phyloP scores from a whole-genome alignment of 2,888 invertebrate genomes.

The Pherbina coryleti region DNA sequence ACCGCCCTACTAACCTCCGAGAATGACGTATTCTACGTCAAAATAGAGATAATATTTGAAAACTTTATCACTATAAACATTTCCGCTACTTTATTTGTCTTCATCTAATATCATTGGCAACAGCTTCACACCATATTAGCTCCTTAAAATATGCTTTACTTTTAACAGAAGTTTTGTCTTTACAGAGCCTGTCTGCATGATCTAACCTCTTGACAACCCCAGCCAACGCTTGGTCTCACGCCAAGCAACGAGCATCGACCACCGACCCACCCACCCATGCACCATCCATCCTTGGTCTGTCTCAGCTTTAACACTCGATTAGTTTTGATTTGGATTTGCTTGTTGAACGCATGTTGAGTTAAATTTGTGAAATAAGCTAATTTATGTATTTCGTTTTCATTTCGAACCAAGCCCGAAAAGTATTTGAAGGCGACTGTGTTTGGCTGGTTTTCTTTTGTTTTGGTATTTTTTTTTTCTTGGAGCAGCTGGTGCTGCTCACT shows the following conservation, averaged over 20 bases:
- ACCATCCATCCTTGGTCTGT: background rate
- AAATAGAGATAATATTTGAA: too few species aligned
- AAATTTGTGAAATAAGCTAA: conserved; percentile 14
- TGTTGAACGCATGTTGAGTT: conserved; percentile 13
- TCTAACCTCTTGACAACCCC: background rate
- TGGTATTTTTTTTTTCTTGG: background rate
- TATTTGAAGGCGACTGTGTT: background rate
- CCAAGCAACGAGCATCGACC: background rate
- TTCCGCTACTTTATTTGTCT: background rate
- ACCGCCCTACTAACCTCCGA: too few species aligned
- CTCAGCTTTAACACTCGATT: conserved; percentile 10
- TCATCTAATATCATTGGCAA: background rate
- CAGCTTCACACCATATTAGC: conserved; percentile 5
- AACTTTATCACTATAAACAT: background rate
- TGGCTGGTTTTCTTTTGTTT: background rate
- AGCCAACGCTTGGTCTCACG: background rate
- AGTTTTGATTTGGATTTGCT: conserved; percentile 23
- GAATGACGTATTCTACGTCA: too few species aligned
- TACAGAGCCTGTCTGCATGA: background rate
- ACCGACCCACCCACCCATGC: background rate
- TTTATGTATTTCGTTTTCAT: conserved; percentile 6
- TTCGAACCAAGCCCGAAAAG: background rate
- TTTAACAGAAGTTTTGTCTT: background rate
- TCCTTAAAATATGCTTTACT: background rate
- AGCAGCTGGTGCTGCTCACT: background rate